Evolutionary conservation across 2,888 invertebrate genomes (phyloP), one percentile per base, ranked within the genome.

Genomic region (Druceiella hillmani): DNA sequence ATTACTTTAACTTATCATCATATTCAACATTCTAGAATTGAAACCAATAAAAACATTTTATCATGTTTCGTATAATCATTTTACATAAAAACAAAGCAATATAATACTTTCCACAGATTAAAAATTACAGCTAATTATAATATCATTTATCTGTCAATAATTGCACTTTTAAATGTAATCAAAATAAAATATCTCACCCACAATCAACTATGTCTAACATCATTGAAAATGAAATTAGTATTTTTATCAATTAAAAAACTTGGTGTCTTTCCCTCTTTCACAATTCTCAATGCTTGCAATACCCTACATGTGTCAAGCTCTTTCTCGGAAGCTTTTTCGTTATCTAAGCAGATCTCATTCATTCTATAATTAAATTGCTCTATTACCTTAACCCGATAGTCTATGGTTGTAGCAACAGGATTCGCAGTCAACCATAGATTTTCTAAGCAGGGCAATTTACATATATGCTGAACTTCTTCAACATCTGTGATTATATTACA

Each of bases 281-380:
- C 86, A 30, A 83, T 78, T 50, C 87, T 78, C 43, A 95, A 70
- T 1, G 97, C 97, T 59, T 91, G 86, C 44, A 94, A 65, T 22
- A 97, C 87, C 24, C 90, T 81, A 1, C 94, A 92, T 2, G 90
- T 94, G 55, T 97, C 95, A 50, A 94, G 59, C 60, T 97, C 97
- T 49, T 85, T 83, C 54, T 86, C 86, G 7, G 87, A 83, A 0
- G 92, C 85, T 48, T 79, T 84, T 55, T 90, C 87, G 56, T 88
- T 90, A 56, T 98, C 97, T 41, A 97, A 63, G 54, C 81, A 83
- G 22, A 97, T 80, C 58, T 93, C 88, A 9, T 77, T 67, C 51
- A 90, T 88, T 45, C 93, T 76, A 29, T 81, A 78, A 32, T 87
- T 86, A 56, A 97, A 94, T 50, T 87, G 79, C 52, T 92, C 88